Evolutionary conservation across 2,797 vertebrate genomes (phyloP).

Genomic region (Rachycentron canadum): DNA sequence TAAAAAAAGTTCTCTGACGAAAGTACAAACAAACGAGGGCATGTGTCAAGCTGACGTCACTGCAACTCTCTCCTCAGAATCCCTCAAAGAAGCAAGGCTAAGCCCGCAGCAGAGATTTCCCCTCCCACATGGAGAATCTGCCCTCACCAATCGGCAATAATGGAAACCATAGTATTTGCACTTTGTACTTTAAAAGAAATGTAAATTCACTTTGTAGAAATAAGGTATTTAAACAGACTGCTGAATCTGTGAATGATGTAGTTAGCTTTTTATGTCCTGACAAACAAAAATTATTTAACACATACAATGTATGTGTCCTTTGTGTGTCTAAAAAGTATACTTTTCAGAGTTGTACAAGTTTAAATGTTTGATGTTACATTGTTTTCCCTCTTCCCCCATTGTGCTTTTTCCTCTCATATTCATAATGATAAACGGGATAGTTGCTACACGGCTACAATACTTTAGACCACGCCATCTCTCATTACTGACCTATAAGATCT

Average conservation of each 20-base stretch:
- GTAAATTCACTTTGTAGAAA: conserved; percentile 99
- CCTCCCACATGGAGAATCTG: conserved; percentile 77
- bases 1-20: not conserved
- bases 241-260: conserved; percentile 94
- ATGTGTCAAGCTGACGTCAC: conserved; percentile 32
- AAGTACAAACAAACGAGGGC: not conserved
- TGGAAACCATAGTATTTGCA: conserved; percentile 97
- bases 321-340: conserved; percentile 86
- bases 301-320: conserved; percentile 97
- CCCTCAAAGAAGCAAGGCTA: conserved; percentile 93
- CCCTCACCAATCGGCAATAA: conserved; percentile 90
- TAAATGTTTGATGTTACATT: conserved; percentile 82
- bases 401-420: conserved; percentile 67
- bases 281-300: conserved; percentile 87
- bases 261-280: conserved; percentile 88
- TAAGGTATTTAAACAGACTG: conserved; percentile 95
- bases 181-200: conserved; percentile 97
- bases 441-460: conserved; percentile 64
- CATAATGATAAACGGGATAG: conserved; percentile 69
- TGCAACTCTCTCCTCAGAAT: conserved; percentile 82
- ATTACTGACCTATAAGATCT: conserved; percentile 66
- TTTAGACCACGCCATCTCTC: conserved; percentile 52
- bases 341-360: conserved; percentile 89
- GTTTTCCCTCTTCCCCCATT: conserved; percentile 53
- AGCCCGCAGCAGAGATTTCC: conserved; percentile 71